Conservation (phyloP, 2,888 invertebrate species). For the Heterodera filipjevi region DNA sequence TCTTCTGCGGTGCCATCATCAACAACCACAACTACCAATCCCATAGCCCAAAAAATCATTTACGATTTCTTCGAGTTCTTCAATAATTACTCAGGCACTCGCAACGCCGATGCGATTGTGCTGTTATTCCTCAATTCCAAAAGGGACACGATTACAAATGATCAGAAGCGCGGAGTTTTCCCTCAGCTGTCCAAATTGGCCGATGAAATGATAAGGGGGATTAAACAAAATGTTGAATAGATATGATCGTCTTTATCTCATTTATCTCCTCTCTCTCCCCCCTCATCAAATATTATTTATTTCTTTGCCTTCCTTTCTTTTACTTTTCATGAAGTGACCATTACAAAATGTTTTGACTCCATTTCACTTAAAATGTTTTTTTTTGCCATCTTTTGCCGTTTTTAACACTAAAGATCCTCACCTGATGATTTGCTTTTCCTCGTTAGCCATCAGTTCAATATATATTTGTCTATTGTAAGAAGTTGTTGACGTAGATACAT, state of each 20-base stretch:
- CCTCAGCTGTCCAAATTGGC: conserved; percentile 2
- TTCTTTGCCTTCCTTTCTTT: background rate
- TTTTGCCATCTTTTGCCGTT: background rate
- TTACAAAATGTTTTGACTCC: background rate
- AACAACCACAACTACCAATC: background rate
- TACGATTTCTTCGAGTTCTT: background rate
- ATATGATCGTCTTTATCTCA: background rate
- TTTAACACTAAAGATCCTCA: background rate
- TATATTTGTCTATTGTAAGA: too few relatives aligned
- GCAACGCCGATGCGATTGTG: background rate
- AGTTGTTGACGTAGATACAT: too few relatives aligned
- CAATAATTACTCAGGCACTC: background rate
- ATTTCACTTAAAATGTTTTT: background rate
- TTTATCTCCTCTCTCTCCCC: background rate
- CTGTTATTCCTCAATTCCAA: background rate
- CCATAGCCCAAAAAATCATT: background rate
- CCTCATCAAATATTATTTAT: background rate
- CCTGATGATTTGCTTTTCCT: background rate
- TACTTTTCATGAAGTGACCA: background rate
- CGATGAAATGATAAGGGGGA: background rate
- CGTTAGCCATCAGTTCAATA: background rate
- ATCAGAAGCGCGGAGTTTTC: background rate
- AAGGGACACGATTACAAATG: background rate
- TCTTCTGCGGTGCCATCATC: background rate
- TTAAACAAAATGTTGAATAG: background rate